Percentiles rank a stretch among this genome's conserved stretches.
These are phyloP conservation scores for Gastrophryne carolinensis DNA, from an alignment of 2,797 vertebrate genomes.

Conservation along the genomic window DNA sequence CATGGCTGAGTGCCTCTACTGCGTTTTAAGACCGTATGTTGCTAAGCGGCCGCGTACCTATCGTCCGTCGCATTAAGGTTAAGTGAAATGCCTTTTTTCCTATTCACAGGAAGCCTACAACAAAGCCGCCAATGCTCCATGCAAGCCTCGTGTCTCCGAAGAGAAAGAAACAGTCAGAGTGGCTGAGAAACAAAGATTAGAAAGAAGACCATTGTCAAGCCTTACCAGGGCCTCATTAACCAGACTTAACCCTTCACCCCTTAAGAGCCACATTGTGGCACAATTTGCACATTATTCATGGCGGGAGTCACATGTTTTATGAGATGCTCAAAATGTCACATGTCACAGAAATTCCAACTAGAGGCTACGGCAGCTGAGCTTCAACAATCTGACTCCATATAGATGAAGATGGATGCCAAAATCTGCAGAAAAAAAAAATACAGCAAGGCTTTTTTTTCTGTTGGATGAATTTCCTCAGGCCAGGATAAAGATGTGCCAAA, in stretches of 20 bases:
- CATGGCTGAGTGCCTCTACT: slow-evolving; percentile 33
- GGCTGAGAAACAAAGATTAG: slow-evolving; percentile 50
- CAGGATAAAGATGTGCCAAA: slow-evolving; percentile 37
- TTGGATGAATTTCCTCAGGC: slow-evolving; percentile 28
- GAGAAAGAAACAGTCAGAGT: slow-evolving; percentile 41
- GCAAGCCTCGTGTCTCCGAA: slow-evolving; percentile 28
- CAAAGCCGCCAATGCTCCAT: slow-evolving; percentile 44
- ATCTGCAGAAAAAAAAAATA: neutral
- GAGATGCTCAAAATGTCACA: slow-evolving; percentile 41
- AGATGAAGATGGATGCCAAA: neutral
- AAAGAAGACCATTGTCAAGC: slow-evolving; percentile 48
- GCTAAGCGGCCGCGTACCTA: slow-evolving; percentile 34
- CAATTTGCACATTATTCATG: slow-evolving; percentile 50
- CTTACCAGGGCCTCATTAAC: slow-evolving; percentile 50
- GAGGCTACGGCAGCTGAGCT: neutral
- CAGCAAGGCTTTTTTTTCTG: neutral
- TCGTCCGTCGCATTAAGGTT: slow-evolving; percentile 30
- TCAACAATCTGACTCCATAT: slow-evolving; percentile 6
- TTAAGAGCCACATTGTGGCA: slow-evolving; percentile 47
- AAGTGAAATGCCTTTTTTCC: slow-evolving; percentile 44
- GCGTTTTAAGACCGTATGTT: slow-evolving; percentile 26
- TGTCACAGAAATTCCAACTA: slow-evolving; percentile 5
- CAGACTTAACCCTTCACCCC: slow-evolving; percentile 53
- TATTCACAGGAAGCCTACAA: slow-evolving; percentile 23
- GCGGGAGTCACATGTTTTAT: slow-evolving; percentile 40